These are phyloP conservation scores for Andrena hattorfiana DNA, from an alignment of 2,888 invertebrate species.

Conservation along the genomic window DNA sequence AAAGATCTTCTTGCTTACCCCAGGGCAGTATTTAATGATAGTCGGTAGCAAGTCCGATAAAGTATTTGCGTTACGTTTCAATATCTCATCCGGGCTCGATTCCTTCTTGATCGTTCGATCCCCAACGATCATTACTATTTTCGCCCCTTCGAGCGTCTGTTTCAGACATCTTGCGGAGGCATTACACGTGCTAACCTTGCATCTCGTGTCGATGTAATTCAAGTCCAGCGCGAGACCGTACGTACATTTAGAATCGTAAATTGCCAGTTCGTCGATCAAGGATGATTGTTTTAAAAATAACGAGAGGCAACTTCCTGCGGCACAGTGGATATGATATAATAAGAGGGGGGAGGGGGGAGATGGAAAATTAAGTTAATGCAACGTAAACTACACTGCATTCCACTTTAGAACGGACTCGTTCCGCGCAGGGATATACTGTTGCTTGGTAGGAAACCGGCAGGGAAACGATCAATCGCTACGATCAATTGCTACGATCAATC, in stretches of 20 bases:
- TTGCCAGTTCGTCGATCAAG: slow-evolving; percentile 86
- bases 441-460: too few species aligned
- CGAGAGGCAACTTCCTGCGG: slow-evolving; percentile 80
- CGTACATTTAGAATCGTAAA: slow-evolving; percentile 86
- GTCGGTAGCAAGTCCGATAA: slow-evolving; percentile 71
- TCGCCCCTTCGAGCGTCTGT: slow-evolving; percentile 84
- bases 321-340: background rate
- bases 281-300: slow-evolving; percentile 87
- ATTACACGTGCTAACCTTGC: slow-evolving; percentile 79
- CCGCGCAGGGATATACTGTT: too few species aligned
- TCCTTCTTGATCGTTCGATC: slow-evolving; percentile 88
- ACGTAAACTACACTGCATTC: slow-evolving; percentile 16
- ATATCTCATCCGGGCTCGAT: slow-evolving; percentile 85
- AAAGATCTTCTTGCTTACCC: slow-evolving; percentile 66
- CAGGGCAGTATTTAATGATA: slow-evolving; percentile 73
- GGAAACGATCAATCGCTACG: too few species aligned
- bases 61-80: slow-evolving; percentile 85
- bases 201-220: slow-evolving; percentile 85
- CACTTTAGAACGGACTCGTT: too few species aligned
- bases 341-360: background rate
- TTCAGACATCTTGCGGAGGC: slow-evolving; percentile 77
- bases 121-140: slow-evolving; percentile 89
- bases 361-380: background rate
- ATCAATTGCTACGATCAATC: too few species aligned
- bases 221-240: slow-evolving; percentile 84